Base-by-base conservation (phyloP, 2,888 invertebrate species). In the Dryococelus australis region DNA sequence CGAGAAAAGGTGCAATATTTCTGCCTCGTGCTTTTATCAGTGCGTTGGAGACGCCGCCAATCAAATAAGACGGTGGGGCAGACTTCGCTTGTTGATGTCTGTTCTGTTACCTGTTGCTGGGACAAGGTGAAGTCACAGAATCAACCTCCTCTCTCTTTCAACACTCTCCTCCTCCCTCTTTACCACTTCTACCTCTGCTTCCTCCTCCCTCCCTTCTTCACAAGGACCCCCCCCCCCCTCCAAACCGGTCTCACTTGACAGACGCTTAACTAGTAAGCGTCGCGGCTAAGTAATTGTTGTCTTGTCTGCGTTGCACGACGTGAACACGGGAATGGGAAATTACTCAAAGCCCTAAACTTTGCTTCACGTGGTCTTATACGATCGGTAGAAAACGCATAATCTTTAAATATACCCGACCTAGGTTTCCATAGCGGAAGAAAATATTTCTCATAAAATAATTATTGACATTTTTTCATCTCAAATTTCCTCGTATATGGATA, bases 211-310 rank as follows among this genome's bases (percentile, higher is more conserved):
- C 84, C 24, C 27, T 51, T 26, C 47, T 16, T 27, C 43, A 10
- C 51, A 8, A 51, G 27, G 12, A 26, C 43, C 16, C 84, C 84
- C 12, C 43, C 35, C n/a, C n/a, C n/a, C n/a, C n/a, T 35, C 84
- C 43, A n/a, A 84, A n/a, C n/a, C 84, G 13, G 13, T 35, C 43
- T 84, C 83, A 8, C 83, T 83, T 83, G 83, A 83, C 83, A 83
- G 83, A 16, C 83, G 43, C 83, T 35, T 83, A 65, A 83, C 83
- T 35, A 80, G 80, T 10, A 26, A 35, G 83, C 83, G 83, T 20
- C 83, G 28, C 16, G 35, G 5, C 24, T 83, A 83, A 83, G 83
- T 83, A 83, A 83, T 83, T 83, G 83, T 83, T 28, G 83, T 35
- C 83, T 83, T 83, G 83, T 83, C 83, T 8, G n/a, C 47, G 47